Percentiles rank a stretch among this genome's conserved stretches.
Evolutionary conservation across 2,888 invertebrate species (phyloP).

Genomic region (Mimas tiliae): DNA sequence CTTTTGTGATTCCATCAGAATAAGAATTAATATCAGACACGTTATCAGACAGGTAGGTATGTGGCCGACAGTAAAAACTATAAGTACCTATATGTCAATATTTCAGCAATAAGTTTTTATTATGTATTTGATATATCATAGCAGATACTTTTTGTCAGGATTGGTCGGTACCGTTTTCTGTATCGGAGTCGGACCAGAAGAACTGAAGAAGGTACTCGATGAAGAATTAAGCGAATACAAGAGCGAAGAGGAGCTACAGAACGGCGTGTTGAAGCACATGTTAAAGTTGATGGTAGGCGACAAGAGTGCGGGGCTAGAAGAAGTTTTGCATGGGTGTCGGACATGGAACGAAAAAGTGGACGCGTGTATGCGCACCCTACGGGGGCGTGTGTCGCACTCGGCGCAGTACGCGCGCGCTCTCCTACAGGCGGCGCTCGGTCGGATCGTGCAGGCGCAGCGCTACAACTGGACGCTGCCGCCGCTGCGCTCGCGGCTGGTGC

Average conservation of each 20-base stretch:
- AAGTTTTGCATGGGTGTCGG: conserved; percentile 21
- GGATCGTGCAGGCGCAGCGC: conserved; percentile 41
- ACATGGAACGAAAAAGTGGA: conserved; percentile 46
- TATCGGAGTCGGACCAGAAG: conserved; percentile 51
- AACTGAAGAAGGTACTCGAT: conserved; percentile 41
- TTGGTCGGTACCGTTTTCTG: conserved; percentile 53
- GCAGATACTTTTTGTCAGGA: no score
- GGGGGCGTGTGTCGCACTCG: conserved; percentile 49
- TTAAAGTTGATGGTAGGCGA: conserved; percentile 38
- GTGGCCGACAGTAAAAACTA: no score
- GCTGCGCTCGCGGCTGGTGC: conserved; percentile 50
- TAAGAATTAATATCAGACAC: no score
- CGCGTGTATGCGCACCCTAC: conserved; percentile 43
- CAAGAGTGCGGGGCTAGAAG: conserved; percentile 30
- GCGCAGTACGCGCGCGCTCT: conserved; percentile 53
- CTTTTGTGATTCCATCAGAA: no score
- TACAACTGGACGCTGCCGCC: conserved; percentile 36
- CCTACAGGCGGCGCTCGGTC: conserved; percentile 50
- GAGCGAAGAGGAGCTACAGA: conserved; percentile 44
- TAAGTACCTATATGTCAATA: no score
- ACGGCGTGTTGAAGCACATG: conserved; percentile 45
- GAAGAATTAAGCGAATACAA: conserved; percentile 37
- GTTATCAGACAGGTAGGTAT: no score
- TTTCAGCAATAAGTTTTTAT: no score
- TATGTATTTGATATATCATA: no score